Evolutionary conservation across 2,797 vertebrate genomes (phyloP).

Genomic region (Sebastes jordani): DNA sequence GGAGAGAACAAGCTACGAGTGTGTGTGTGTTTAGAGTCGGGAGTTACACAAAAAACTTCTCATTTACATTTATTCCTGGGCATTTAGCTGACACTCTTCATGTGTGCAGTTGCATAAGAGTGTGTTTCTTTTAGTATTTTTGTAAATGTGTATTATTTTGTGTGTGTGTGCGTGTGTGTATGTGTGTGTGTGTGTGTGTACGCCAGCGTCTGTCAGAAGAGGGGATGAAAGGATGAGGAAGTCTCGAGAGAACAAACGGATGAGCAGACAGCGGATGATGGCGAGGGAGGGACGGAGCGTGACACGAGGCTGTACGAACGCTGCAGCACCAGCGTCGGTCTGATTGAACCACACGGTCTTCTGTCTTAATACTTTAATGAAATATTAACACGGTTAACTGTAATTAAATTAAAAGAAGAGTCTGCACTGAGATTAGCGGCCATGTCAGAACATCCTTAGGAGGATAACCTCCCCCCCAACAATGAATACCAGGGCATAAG

Average conservation of each 20-base stretch:
- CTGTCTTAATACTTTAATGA: constrained; percentile 80
- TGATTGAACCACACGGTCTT: constrained; percentile 73
- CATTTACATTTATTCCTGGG: constrained; percentile 58
- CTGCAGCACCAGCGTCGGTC: constrained; percentile 24
- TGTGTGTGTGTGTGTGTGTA: neutral
- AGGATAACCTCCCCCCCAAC: constrained; percentile 68
- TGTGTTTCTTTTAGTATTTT: constrained; percentile 4
- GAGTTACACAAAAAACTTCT: constrained; percentile 47
- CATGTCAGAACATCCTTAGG: constrained; percentile 69
- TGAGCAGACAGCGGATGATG: constrained; percentile 66
- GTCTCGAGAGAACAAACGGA: constrained; percentile 63
- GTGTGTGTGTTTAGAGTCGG: constrained; percentile 1
- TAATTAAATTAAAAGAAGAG: constrained; percentile 84
- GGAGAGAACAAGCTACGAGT: constrained; percentile 49
- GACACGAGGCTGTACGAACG: constrained; percentile 25
- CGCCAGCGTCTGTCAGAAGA: constrained; percentile 58
- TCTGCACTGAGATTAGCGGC: constrained; percentile 75
- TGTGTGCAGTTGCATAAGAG: constrained; percentile 29
- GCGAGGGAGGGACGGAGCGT: constrained; percentile 48
- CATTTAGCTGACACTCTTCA: constrained; percentile 38
- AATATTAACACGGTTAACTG: constrained; percentile 80
- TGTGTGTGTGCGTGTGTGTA: neutral
- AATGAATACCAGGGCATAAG: constrained; percentile 70
- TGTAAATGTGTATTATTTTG: neutral
- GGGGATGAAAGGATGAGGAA: constrained; percentile 72